Evolutionary conservation across 2,797 vertebrate species (phyloP).

Genomic region (Picus viridis): DNA sequence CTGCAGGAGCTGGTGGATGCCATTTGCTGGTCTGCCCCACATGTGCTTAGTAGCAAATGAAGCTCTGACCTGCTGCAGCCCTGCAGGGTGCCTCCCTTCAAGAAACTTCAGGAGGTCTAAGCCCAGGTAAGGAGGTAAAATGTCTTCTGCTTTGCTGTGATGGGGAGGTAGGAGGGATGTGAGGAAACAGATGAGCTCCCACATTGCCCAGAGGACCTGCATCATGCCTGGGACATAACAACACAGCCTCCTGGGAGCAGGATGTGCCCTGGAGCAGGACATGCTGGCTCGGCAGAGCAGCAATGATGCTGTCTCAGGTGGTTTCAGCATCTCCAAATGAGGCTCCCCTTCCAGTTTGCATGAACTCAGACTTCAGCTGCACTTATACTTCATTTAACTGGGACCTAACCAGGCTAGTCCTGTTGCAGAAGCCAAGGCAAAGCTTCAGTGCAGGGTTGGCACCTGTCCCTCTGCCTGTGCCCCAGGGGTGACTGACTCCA

Average conservation of each 20-base stretch:
- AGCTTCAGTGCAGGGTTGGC: not conserved
- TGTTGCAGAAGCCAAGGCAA: not conserved
- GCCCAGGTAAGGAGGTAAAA: not conserved
- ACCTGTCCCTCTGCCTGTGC: not conserved
- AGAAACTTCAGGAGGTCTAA: not conserved
- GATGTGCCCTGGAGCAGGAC: not conserved
- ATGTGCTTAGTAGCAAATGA: not conserved
- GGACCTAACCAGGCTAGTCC: not conserved
- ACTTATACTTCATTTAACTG: not conserved
- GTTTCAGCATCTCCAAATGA: not conserved
- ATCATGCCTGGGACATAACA: not conserved
- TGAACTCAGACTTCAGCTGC: not conserved
- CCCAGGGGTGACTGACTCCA: not conserved
- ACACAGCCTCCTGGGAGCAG: not conserved
- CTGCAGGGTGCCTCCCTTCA: not conserved
- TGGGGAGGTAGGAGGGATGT: not conserved
- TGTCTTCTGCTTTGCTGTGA: not conserved
- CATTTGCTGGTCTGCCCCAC: rapidly evolving
- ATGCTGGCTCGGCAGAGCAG: rapidly evolving
- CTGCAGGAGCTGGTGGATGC: not conserved
- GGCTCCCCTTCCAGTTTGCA: not conserved
- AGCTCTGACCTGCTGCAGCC: not conserved
- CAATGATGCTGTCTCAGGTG: not conserved
- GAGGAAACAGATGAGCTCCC: not conserved
- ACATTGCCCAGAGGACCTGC: not conserved